Percentiles rank a stretch among this genome's conserved stretches.
Evolutionary conservation across 2,888 invertebrate genomes (phyloP).

Genomic region (Amphiduros pacificus): DNA sequence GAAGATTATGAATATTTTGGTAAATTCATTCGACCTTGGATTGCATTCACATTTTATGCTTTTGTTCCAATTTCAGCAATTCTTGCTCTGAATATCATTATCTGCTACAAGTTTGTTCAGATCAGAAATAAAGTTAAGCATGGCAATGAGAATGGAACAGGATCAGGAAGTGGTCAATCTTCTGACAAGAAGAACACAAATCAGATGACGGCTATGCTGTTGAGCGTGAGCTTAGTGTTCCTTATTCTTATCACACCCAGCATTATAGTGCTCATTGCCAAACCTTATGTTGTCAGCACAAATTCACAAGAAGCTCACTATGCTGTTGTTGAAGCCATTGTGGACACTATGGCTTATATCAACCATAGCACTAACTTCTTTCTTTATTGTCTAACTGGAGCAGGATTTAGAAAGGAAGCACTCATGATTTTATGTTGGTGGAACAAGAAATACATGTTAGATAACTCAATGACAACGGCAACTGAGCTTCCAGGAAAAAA

Average conservation of each 20-base stretch:
- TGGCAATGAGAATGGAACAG: not conserved
- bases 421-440: not conserved
- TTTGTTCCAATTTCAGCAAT: conserved; percentile 13
- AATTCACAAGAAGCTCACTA: not conserved
- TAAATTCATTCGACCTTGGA: conserved; percentile 17
- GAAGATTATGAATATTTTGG: conserved; percentile 8
- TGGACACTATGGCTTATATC: conserved; percentile 12
- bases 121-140: not conserved
- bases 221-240: conserved; percentile 8
- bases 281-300: conserved; percentile 2
- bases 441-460: too few species aligned
- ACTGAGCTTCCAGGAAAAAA: too few species aligned
- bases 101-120: conserved; percentile 1
- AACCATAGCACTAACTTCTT: conserved; percentile 21
- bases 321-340: conserved; percentile 1
- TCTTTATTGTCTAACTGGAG: conserved; percentile 17
- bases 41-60: conserved; percentile 20
- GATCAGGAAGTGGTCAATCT: not conserved
- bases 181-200: not conserved
- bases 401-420: conserved; percentile 11
- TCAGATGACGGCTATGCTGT: conserved; percentile 14
- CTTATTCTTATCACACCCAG: conserved; percentile 13
- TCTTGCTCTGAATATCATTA: conserved; percentile 8
- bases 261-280: conserved; percentile 7
- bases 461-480: too few species aligned